phyloP scores from a whole-genome alignment of 2,113 vertebrate genomes.

The Caracal caracal region DNA sequence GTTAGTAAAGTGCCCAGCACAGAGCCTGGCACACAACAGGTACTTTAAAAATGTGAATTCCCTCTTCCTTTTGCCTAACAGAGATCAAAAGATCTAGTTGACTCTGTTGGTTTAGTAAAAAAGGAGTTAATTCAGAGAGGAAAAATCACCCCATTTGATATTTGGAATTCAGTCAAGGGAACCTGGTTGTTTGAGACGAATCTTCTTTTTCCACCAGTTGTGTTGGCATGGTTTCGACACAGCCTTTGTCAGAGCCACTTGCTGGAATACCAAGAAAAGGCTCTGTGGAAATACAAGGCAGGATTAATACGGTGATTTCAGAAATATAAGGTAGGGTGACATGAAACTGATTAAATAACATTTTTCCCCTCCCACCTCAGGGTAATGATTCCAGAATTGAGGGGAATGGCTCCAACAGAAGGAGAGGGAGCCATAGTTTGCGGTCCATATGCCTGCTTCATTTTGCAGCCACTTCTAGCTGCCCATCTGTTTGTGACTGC shows the following conservation, averaged over 20 bases:
- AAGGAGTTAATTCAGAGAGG: conserved; percentile 47
- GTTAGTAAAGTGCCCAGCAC: background rate
- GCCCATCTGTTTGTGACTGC: conserved; percentile 60
- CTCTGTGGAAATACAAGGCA: background rate
- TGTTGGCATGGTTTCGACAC: background rate
- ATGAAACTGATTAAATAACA: conserved; percentile 9
- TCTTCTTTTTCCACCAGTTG: background rate
- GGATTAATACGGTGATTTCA: background rate
- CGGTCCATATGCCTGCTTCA: background rate
- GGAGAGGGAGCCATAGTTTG: conserved; percentile 27
- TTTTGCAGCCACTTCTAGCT: conserved; percentile 14
- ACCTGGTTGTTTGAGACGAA: background rate
- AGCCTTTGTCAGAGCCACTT: background rate
- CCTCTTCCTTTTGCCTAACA: background rate
- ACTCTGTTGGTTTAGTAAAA: background rate
- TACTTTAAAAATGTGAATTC: background rate
- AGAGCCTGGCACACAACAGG: background rate
- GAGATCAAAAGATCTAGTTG: background rate
- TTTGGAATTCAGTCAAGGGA: conserved; percentile 45
- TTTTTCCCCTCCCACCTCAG: background rate
- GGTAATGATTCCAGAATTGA: conserved; percentile 43
- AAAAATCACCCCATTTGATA: background rate
- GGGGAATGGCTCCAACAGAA: conserved; percentile 30
- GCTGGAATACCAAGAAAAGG: background rate
- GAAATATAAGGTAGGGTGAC: conserved; percentile 6